phyloP scores from a whole-genome alignment of 2,797 vertebrate genomes.

The Delichon dasypus region DNA sequence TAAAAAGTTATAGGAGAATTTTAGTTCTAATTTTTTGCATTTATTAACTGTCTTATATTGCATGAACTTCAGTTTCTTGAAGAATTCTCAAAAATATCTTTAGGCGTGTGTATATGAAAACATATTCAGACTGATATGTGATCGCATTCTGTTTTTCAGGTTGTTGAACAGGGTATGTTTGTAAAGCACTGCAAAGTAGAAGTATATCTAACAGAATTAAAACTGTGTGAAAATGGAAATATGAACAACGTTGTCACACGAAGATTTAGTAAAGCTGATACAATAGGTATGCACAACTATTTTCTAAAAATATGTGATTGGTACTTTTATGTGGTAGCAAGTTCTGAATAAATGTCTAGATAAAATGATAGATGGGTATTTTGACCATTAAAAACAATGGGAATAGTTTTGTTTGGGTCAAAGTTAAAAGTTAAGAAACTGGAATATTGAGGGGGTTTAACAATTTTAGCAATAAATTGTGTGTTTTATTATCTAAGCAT shows the following conservation, averaged over 20 bases:
- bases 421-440: neutral
- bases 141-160: conserved; percentile 77
- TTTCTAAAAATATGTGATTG: neutral
- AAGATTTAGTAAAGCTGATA: conserved; percentile 99
- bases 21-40: neutral
- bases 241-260: conserved; percentile 94
- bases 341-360: neutral
- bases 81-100: neutral
- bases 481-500: neutral
- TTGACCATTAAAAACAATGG: neutral
- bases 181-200: conserved; percentile 99
- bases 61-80: neutral
- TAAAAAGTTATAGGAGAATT: neutral
- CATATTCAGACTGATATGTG: neutral
- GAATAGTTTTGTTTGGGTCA: neutral
- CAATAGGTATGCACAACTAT: conserved; percentile 85
- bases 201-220: conserved; percentile 97
- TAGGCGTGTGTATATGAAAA: neutral
- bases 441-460: neutral
- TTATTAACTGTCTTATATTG: neutral
- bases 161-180: conserved; percentile 99
- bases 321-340: neutral
- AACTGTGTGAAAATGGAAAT: conserved; percentile 96
- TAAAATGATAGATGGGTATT: neutral
- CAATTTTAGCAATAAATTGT: neutral